Percentiles rank a stretch among this genome's conserved stretches.
Conservation (phyloP, 2,113 vertebrate genomes). For the Polypterus senegalus region DNA sequence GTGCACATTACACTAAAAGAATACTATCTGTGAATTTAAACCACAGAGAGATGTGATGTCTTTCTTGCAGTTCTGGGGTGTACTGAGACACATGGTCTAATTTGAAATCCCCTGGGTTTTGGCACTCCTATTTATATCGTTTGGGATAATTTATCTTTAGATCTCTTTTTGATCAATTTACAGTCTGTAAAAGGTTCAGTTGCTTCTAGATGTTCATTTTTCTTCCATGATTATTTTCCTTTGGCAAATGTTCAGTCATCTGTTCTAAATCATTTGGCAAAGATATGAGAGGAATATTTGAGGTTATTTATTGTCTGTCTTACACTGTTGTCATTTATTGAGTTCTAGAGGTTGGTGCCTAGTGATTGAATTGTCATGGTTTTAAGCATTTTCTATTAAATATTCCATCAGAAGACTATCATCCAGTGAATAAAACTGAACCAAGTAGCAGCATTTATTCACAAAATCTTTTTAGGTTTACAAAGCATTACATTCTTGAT, state of each 20-base stretch:
- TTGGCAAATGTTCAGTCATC: conserved; percentile 16
- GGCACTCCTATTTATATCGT: conserved; percentile 4
- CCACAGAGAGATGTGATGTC: too few species aligned
- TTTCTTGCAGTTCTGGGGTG: too few species aligned
- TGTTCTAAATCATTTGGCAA: conserved; percentile 12
- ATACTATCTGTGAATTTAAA: too few species aligned
- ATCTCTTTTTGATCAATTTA: conserved; percentile 10
- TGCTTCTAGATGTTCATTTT: conserved; percentile 4
- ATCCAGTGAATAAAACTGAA: neutral
- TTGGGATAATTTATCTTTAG: conserved; percentile 6
- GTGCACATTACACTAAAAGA: too few species aligned
- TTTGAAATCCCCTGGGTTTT: conserved; percentile 17
- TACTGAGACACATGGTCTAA: conserved; percentile 5
- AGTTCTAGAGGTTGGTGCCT: conserved; percentile 3
- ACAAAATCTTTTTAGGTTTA: neutral
- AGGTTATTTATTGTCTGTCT: conserved; percentile 11
- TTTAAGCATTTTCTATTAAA: conserved; percentile 6
- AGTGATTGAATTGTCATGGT: conserved; percentile 14
- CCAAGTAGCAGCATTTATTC: neutral
- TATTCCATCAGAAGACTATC: conserved; percentile 1
- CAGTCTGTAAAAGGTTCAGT: conserved; percentile 10
- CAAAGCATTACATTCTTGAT: neutral
- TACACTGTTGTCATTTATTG: conserved; percentile 10
- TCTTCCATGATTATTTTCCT: conserved; percentile 15
- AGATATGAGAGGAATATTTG: conserved; percentile 9